These are phyloP conservation scores for Oreochromis tanganicae DNA, from an alignment of 2,113 vertebrate genomes.

Conservation along the genomic window DNA sequence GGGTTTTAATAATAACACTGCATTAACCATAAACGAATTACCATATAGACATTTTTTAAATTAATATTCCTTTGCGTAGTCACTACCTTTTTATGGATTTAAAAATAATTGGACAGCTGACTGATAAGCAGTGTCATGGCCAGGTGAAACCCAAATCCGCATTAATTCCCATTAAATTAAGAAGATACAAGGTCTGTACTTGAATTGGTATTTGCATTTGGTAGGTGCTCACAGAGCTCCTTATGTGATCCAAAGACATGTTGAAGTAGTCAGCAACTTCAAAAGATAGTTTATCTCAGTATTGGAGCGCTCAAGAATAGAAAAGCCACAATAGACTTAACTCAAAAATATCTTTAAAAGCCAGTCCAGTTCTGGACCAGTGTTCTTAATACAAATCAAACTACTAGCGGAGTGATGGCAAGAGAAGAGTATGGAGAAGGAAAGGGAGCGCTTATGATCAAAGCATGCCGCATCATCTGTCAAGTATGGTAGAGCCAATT, in stretches of 20 bases:
- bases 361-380: neutral
- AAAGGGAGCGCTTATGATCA: neutral
- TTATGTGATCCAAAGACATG: neutral
- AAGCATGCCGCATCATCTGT: neutral
- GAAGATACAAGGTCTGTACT: neutral
- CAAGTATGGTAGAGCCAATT: neutral
- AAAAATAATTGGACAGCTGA: neutral
- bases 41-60: neutral
- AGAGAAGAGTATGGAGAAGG: neutral
- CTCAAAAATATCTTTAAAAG: neutral
- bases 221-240: neutral
- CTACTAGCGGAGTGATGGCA: neutral
- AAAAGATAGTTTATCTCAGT: neutral
- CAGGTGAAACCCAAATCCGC: neutral
- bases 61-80: neutral
- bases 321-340: neutral
- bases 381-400: neutral
- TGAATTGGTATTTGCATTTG: neutral
- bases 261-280: neutral
- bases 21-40: neutral
- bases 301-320: neutral
- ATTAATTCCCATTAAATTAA: neutral
- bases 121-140: neutral
- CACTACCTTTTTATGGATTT: neutral
- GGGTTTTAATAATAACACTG: neutral